Evolutionary conservation across 2,888 invertebrate genomes (phyloP), one percentile per base, ranked within the genome.

Genomic region (Pseudococcus jackbeardsleyi): DNA sequence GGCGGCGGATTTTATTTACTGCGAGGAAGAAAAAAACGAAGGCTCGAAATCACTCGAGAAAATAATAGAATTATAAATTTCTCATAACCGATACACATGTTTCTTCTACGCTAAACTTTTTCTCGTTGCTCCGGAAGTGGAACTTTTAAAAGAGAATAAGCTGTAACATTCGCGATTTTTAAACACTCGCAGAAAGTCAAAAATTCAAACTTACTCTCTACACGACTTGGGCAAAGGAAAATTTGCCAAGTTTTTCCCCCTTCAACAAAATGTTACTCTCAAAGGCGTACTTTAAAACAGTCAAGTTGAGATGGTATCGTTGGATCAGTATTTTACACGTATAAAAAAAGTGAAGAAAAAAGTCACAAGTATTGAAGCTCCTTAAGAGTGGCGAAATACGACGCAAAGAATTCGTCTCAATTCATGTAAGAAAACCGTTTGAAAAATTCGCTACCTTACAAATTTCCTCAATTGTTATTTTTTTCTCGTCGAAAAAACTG

Each of bases 251-350:
- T 19, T 59, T 59, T 59, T 59, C 7, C 9, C 19, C 19, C 11
- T 33, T 59, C 59, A 59, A 59, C 59, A 59, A 59, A 19, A 59
- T n/a, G 59, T 59, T 59, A 59, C 19, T 59, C 59, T 59, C 59
- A 59, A 59, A 59, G 59, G 59, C 59, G 59, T n/a, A 59, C 59
- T 59, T 59, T 59, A 19, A 59, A 59, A 59, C 59, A 59, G 59
- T 19, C 59, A 59, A 59, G 59, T 59, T 19, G 19, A 59, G 59
- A 59, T 59, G 19, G 9, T 59, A 59, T 59, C 59, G 59, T 19
- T 59, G 19, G n/a, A 59, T 59, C 59, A 59, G 8, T 33, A 54
- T 5, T 19, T 5, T 59, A 59, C 59, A 19, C n/a, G 26, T 33
- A 33, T 3, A 1, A 33, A 33, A 33, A 33, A 33, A 33, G n/a